These are phyloP conservation scores for Trichomycterus rosablanca DNA, from an alignment of 2,113 vertebrate genomes.

Conservation along the genomic window DNA sequence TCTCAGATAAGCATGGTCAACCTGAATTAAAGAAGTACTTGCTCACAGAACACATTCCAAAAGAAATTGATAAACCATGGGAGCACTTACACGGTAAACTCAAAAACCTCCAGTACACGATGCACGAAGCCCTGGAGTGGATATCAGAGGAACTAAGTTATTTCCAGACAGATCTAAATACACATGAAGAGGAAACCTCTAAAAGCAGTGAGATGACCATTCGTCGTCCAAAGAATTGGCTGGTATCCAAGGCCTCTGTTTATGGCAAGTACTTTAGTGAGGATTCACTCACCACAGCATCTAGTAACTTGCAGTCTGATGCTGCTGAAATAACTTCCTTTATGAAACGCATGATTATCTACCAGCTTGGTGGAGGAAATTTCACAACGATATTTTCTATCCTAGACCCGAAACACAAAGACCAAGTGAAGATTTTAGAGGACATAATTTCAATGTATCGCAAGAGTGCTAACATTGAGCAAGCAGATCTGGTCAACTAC, in stretches of 20 bases:
- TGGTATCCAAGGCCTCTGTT: slow-evolving; percentile 56
- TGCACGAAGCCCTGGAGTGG: slow-evolving; percentile 71
- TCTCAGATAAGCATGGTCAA: slow-evolving; percentile 50
- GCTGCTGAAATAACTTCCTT: slow-evolving; percentile 44
- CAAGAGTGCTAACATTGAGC: slow-evolving; percentile 51
- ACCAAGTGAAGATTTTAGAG: slow-evolving; percentile 52
- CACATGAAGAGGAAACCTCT: slow-evolving; percentile 50
- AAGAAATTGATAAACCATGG: slow-evolving; percentile 62
- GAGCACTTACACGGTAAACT: slow-evolving; percentile 60
- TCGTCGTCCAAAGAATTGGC: slow-evolving; percentile 64
- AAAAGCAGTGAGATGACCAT: slow-evolving; percentile 50
- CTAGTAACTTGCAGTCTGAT: neutral
- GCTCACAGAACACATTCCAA: slow-evolving; percentile 67
- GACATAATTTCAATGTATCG: slow-evolving; percentile 64
- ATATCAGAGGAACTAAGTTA: slow-evolving; percentile 78
- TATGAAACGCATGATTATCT: slow-evolving; percentile 67
- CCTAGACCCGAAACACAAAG: slow-evolving; percentile 56
- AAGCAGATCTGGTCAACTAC: slow-evolving; percentile 67
- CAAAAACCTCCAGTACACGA: slow-evolving; percentile 60
- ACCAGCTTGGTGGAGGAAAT: slow-evolving; percentile 66
- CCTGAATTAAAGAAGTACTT: slow-evolving; percentile 67
- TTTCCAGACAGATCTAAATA: slow-evolving; percentile 70
- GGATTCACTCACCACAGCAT: neutral
- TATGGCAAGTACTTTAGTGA: slow-evolving; percentile 68
- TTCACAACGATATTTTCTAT: slow-evolving; percentile 69